phyloP scores from a whole-genome alignment of 2,888 invertebrate genomes.

The Polyploca ridens region DNA sequence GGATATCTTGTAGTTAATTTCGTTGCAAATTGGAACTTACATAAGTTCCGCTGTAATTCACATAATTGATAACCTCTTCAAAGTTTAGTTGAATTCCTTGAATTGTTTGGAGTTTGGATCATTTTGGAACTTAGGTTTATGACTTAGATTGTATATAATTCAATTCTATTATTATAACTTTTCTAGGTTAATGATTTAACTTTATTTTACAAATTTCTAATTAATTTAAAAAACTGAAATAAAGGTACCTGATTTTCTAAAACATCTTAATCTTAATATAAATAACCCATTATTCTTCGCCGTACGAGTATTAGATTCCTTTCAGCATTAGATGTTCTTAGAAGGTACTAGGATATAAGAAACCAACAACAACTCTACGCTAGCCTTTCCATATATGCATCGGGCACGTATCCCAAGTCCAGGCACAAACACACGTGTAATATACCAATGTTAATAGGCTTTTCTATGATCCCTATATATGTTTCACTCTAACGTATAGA shows the following conservation, averaged over 20 bases:
- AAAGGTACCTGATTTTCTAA: no score
- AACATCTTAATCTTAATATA: no score
- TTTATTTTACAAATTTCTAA: no score
- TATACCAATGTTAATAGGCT: slow-evolving; percentile 43
- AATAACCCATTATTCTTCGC: neutral
- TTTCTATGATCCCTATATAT: slow-evolving; percentile 71
- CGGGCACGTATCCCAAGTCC: slow-evolving; percentile 57
- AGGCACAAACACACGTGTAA: slow-evolving; percentile 51
- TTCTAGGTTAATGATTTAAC: no score
- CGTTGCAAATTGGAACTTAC: neutral
- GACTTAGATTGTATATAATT: no score
- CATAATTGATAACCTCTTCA: no score
- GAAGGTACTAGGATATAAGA: slow-evolving; percentile 79
- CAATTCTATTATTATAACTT: no score
- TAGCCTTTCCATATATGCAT: slow-evolving; percentile 63
- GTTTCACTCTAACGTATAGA: slow-evolving; percentile 47
- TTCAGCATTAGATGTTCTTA: slow-evolving; percentile 83
- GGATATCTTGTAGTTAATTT: neutral
- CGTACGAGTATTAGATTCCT: slow-evolving; percentile 59
- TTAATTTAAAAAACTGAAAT: no score
- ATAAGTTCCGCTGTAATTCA: no score
- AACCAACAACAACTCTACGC: slow-evolving; percentile 61
- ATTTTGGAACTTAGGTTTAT: no score
- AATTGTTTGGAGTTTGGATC: no score
- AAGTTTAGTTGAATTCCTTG: no score